phyloP scores from a whole-genome alignment of 2,888 invertebrate species.

The Aleiodes testaceus region DNA sequence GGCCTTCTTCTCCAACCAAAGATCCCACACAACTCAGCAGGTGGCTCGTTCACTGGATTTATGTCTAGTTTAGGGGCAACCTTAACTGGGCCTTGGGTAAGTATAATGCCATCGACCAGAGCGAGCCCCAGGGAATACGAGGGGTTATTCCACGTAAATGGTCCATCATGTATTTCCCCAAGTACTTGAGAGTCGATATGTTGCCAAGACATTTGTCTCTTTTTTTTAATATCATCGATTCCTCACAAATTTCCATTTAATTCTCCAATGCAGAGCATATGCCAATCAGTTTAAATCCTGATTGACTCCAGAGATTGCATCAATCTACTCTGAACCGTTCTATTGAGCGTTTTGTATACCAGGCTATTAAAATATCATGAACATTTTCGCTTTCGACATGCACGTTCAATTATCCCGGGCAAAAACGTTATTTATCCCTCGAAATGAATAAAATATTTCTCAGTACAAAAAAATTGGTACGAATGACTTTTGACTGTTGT shows the following conservation, averaged over 20 bases:
- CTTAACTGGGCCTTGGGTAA: constrained; percentile 46
- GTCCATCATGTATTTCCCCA: constrained; percentile 17
- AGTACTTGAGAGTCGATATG: constrained; percentile 7
- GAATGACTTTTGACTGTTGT: too few relatives aligned
- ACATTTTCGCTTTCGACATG: constrained; percentile 17
- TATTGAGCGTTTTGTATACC: not conserved
- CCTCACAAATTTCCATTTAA: too few relatives aligned
- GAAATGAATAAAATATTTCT: not conserved
- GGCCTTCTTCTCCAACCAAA: not conserved
- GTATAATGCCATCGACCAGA: constrained; percentile 39
- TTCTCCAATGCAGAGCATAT: too few relatives aligned
- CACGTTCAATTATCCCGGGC: constrained; percentile 6
- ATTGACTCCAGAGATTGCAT: too few relatives aligned
- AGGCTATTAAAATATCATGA: not conserved
- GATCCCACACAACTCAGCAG: constrained; percentile 57
- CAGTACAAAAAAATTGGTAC: too few relatives aligned
- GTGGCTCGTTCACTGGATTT: constrained; percentile 64
- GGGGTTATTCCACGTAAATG: constrained; percentile 18
- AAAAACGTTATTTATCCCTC: not conserved
- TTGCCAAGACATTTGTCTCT: too few relatives aligned
- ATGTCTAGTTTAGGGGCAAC: constrained; percentile 54
- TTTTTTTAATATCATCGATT: too few relatives aligned
- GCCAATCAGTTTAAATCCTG: too few relatives aligned
- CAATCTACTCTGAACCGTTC: not conserved
- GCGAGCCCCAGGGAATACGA: constrained; percentile 38